These are phyloP conservation scores for Pholis gunnellus DNA, from an alignment of 2,113 vertebrate genomes.

Conservation along the genomic window DNA sequence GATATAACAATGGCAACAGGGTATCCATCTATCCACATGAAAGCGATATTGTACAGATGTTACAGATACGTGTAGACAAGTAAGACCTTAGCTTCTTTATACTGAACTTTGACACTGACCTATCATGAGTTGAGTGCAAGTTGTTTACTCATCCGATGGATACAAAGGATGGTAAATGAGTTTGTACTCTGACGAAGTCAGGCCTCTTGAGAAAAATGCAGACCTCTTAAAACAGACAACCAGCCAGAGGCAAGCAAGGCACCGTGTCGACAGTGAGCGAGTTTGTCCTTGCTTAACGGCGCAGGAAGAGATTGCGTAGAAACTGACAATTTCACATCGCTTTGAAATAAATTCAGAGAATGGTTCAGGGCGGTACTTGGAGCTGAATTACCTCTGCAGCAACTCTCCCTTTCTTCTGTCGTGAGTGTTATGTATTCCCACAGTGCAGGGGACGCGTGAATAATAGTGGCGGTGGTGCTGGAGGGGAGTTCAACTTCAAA, in stretches of 20 bases:
- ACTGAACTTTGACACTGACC: background rate
- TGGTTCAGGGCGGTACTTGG: constrained; percentile 5
- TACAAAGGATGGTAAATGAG: constrained; percentile 38
- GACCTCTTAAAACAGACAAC: constrained; percentile 29
- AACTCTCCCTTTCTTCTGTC: constrained; percentile 7
- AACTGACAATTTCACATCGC: constrained; percentile 23
- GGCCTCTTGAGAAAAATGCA: constrained; percentile 20
- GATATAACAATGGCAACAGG: background rate
- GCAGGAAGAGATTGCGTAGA: constrained; percentile 25
- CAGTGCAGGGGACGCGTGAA: constrained; percentile 29
- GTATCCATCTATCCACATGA: background rate
- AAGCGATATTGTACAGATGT: background rate
- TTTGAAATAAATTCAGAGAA: constrained; percentile 31
- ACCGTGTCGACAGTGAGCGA: constrained; percentile 46
- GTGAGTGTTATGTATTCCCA: constrained; percentile 36
- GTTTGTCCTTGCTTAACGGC: constrained; percentile 46
- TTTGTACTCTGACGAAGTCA: constrained; percentile 9
- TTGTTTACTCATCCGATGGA: constrained; percentile 41
- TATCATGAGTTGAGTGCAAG: constrained; percentile 30
- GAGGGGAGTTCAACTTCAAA: constrained; percentile 30
- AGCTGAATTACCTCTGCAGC: constrained; percentile 26
- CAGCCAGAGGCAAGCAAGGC: constrained; percentile 18
- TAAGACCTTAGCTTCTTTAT: background rate
- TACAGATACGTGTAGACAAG: background rate
- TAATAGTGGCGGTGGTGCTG: constrained; percentile 30